Evolutionary conservation across 2,113 vertebrate genomes (phyloP), one percentile per base, ranked within the genome.

Genomic region (Eptatretus burgeri): DNA sequence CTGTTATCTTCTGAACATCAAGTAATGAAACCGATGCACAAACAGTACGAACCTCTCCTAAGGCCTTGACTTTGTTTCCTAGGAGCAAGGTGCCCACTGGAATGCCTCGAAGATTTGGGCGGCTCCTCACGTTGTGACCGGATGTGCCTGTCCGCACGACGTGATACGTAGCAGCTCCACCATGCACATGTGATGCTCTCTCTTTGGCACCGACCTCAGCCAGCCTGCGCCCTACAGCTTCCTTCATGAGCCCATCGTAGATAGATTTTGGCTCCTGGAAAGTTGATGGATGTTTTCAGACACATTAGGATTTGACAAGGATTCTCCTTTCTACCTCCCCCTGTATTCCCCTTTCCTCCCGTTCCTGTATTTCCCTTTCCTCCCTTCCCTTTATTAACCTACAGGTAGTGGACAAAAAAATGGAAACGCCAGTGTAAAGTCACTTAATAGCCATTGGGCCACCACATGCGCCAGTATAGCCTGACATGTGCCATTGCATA

Each of bases 41-140:
- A 41, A 41, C 27, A 41, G 79, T 93, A 79, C 91, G 81, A 94
- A 98, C 91, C 91, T 98, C 91, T 83, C 91, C 91, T 81, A 98
- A 80, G 73, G 91, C 89, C 82, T 95, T 98, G 84, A 98, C 83
- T 84, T 82, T 94, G 91, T 98, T 98, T 80, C 86, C 89, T 83
- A 95, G 89, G 76, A 98, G 87, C 94, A 98, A 94, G 89, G 95
- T 98, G 91, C 91, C 91, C 93, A 95, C 95, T 79, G 91, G 91
- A 89, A 98, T 93, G 88, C 91, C 91, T 87, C 87, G 95, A 91
- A 98, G 88, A 87, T 95, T 94, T 80, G 91, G 91, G 74, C 85
- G 94, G 84, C 87, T 98, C 89, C 91, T 83, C 83, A 98, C 88
- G 87, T 98, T 98, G 85, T 98, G 91, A 81, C 91, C 89, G 76